A percentile compares a stretch with the other conserved stretches of the same genome.
These are phyloP conservation scores for Beris chalybata DNA, from an alignment of 2,888 invertebrate species.

Conservation along the genomic window DNA sequence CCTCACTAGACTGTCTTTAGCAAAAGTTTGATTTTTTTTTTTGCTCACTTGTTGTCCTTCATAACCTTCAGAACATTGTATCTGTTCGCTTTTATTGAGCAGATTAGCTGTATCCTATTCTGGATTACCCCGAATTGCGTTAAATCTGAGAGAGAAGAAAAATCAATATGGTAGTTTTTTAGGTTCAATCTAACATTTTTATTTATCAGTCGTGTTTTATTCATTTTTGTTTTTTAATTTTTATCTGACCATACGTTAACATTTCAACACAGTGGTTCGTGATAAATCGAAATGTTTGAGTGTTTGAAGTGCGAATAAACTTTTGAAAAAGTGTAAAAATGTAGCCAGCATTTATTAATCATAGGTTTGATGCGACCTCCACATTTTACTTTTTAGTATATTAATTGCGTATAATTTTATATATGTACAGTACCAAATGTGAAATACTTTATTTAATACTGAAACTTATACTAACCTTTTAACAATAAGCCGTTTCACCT, in stretches of 20 bases:
- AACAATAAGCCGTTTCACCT: constrained; percentile 57
- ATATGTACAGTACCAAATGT: no score
- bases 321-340: no score
- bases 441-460: not conserved
- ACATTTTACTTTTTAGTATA: no score
- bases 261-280: not conserved
- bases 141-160: constrained; percentile 44
- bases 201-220: no score
- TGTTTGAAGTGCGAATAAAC: no score
- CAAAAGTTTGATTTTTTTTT: constrained; percentile 42
- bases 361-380: no score
- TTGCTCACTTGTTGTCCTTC: constrained; percentile 40
- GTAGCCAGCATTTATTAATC: no score
- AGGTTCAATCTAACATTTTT: not conserved
- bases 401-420: no score
- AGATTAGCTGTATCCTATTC: constrained; percentile 53
- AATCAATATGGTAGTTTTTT: constrained; percentile 17
- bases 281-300: not conserved
- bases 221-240: not conserved
- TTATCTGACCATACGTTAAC: not conserved
- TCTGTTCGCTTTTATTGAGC: constrained; percentile 53
- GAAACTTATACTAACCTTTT: constrained; percentile 54
- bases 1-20: not conserved
- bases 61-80: constrained; percentile 51
- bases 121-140: constrained; percentile 48